Percentiles rank a stretch among this genome's conserved stretches.
Evolutionary conservation across 92 coral and sea anemone species (phyloP).

Genomic region (Ricordea florida): DNA sequence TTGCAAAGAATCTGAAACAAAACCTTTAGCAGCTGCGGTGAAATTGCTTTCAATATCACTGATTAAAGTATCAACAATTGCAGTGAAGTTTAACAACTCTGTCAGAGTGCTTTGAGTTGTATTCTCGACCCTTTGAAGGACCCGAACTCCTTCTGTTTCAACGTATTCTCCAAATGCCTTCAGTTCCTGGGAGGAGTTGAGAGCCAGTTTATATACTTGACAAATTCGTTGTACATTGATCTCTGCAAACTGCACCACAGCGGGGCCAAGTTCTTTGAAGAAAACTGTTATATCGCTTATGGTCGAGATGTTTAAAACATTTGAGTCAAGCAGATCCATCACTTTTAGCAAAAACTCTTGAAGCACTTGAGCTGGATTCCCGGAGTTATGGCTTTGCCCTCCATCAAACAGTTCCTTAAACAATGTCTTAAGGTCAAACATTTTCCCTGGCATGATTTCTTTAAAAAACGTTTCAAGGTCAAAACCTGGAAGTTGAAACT

Average conservation of each 20-base stretch:
- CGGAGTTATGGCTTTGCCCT: background rate
- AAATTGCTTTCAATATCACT: conserved; percentile 70
- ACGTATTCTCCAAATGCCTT: conserved; percentile 55
- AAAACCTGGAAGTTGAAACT: conserved; percentile 21
- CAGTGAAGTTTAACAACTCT: conserved; percentile 43
- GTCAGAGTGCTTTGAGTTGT: conserved; percentile 6
- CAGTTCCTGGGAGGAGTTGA: conserved; percentile 37
- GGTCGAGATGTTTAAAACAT: conserved; percentile 65
- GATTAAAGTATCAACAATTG: conserved; percentile 40
- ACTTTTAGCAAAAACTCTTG: conserved; percentile 55
- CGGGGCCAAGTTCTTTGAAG: conserved; percentile 59
- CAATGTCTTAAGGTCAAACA: background rate
- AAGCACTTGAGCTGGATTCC: conserved; percentile 46
- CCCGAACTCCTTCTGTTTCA: conserved; percentile 33
- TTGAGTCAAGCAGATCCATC: conserved; percentile 39
- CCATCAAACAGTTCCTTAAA: conserved; percentile 5
- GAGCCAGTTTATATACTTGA: conserved; percentile 46
- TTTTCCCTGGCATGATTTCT: conserved; percentile 24
- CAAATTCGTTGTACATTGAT: conserved; percentile 48
- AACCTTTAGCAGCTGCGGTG: conserved; percentile 47
- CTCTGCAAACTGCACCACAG: conserved; percentile 45
- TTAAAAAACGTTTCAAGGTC: conserved; percentile 42
- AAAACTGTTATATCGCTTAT: conserved; percentile 65
- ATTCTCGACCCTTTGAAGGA: conserved; percentile 31
- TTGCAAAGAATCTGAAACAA: conserved; percentile 46